A percentile compares a stretch with the other conserved stretches of the same genome.
These are phyloP conservation scores for Chaetorhynchus papuensis DNA, from an alignment of 2,113 vertebrate species.

Conservation along the genomic window DNA sequence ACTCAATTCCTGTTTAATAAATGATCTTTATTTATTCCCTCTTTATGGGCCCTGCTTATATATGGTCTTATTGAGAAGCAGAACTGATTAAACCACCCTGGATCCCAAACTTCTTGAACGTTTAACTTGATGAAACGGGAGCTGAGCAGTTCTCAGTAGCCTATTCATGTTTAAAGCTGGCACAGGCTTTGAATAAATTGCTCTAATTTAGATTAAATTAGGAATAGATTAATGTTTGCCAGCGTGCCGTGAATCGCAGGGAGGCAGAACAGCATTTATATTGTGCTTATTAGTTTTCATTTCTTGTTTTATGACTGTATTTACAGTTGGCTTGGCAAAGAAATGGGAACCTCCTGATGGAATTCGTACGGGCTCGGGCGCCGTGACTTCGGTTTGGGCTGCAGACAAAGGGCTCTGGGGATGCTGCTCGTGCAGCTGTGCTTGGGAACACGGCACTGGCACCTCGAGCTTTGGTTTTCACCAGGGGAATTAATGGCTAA, in stretches of 20 bases:
- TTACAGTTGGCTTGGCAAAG: slow-evolving; percentile 45
- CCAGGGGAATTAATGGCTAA: background rate
- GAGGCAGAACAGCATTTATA: slow-evolving; percentile 13
- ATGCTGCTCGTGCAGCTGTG: background rate
- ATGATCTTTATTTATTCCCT: background rate
- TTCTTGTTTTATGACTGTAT: slow-evolving; percentile 29
- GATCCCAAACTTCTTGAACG: background rate
- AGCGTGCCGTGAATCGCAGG: background rate
- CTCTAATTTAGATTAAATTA: slow-evolving; percentile 41
- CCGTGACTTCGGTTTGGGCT: rapidly evolving
- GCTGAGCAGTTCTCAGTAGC: background rate
- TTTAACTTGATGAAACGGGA: background rate
- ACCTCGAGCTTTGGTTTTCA: background rate
- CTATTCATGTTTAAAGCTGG: background rate
- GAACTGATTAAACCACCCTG: background rate
- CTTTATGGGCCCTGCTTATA: background rate
- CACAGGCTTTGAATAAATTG: background rate
- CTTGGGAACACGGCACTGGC: background rate
- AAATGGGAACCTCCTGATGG: background rate
- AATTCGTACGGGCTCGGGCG: rapidly evolving
- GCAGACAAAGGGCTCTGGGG: rapidly evolving
- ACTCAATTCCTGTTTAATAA: background rate
- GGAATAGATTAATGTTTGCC: slow-evolving; percentile 24
- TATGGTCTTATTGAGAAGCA: background rate
- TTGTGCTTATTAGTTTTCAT: slow-evolving; percentile 13